Conservation (phyloP, 2,888 invertebrate species). For the Steinernema hermaphroditum region DNA sequence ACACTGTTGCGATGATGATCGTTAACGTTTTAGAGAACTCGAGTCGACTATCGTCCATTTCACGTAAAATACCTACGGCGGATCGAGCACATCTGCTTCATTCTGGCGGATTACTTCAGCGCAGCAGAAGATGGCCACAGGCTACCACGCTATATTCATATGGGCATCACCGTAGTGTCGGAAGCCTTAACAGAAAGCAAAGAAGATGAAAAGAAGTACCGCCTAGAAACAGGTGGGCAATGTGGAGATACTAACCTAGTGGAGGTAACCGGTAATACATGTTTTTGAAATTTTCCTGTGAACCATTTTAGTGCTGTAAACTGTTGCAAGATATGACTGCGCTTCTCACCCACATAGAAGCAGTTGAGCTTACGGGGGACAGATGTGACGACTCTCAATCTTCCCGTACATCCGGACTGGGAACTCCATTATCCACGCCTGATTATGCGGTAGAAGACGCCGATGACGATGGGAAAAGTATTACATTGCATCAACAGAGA, state of each 20-base stretch:
- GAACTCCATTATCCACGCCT: slow-evolving; percentile 3
- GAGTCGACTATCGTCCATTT: slow-evolving; percentile 5
- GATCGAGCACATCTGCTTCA: slow-evolving; percentile 20
- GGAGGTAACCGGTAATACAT: background rate
- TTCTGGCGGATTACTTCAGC: slow-evolving; percentile 22
- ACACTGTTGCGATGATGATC: background rate
- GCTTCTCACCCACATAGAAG: background rate
- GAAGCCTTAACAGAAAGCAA: slow-evolving; percentile 2
- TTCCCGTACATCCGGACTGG: background rate
- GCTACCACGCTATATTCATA: background rate
- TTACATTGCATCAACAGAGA: no score
- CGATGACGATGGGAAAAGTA: no score
- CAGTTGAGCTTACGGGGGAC: background rate
- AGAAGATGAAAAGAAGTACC: slow-evolving; percentile 18
- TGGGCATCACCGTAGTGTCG: background rate
- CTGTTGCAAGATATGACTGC: background rate
- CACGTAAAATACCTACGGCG: slow-evolving; percentile 12
- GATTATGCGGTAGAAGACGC: background rate
- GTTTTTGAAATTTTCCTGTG: background rate
- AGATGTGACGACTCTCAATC: background rate
- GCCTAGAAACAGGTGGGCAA: background rate
- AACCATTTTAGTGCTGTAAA: background rate
- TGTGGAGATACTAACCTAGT: background rate
- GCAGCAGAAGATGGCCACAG: background rate
- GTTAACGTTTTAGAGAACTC: background rate